Evolutionary conservation across 2,888 invertebrate genomes (phyloP), one percentile per base, ranked within the genome.

Genomic region (Cheilosia vernalis): DNA sequence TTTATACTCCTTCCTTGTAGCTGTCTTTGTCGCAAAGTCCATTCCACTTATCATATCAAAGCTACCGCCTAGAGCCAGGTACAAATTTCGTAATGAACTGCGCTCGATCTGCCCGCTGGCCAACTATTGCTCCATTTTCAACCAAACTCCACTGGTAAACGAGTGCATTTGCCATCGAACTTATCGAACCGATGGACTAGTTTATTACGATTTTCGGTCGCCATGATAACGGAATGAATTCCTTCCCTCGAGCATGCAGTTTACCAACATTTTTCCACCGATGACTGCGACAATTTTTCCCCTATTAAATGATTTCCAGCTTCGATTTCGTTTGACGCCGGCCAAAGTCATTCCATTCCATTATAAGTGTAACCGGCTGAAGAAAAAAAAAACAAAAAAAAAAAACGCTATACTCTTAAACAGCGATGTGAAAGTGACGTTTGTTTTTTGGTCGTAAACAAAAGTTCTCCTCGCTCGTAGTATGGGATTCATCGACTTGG

Each of bases 111-210:
- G 51, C 69, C 69, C 44, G 15, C 53, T n/a, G 42, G 80, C 60
- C 10, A 19, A 40, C 64, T 42, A 42, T 55, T 72, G 69, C 60
- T 70, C 70, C 51, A 69, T 44, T 56, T 69, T 33, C 13, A 30
- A 42, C 56, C 13, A 60, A 70, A 51, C 17, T 5, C 1, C 24
- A 60, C 60, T 44, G 74, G 63, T 67, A 77, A 66, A 72, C 49
- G 61, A 67, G 40, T 63, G 61, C 82, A 78, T 77, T 82, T 49
- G 73, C 67, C 67, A 47, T n/a, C n/a, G n/a, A 69, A 79, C 73
- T 84, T 74, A 79, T 84, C 79, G 69, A 58, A 37, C 24, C 79
- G 66, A 84, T 63, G 73, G 69, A 83, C 69, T 83, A 78, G 73
- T 79, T 79, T 69, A 79, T 79, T 84, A 79, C 74, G n/a, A 64